Evolutionary conservation across 1,140 invertebrate species (phyloP).

Genomic region (Eubasilissa regina): DNA sequence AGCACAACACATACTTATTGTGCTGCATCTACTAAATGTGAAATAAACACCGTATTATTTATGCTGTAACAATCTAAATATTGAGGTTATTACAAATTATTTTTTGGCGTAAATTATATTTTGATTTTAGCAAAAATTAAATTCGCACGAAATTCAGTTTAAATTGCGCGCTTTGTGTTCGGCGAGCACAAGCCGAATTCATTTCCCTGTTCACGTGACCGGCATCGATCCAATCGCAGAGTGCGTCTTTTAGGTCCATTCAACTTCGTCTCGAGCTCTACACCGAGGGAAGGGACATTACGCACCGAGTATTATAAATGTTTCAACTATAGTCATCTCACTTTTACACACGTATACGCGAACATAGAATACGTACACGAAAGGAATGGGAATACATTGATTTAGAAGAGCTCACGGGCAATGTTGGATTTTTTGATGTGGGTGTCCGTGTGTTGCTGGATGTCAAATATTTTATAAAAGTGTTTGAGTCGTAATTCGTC

Average conservation of each 20-base stretch:
- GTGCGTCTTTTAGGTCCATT: slow-evolving; percentile 72
- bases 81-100: too few relatives aligned
- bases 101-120: too few relatives aligned
- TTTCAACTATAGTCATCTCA: slow-evolving; percentile 46
- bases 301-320: slow-evolving; percentile 64
- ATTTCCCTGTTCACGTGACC: slow-evolving; percentile 67
- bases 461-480: slow-evolving; percentile 68
- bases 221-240: slow-evolving; percentile 72
- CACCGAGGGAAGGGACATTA: slow-evolving; percentile 68
- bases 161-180: slow-evolving; percentile 41
- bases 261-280: slow-evolving; percentile 69
- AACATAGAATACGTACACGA: slow-evolving; percentile 63
- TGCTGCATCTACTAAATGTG: not conserved
- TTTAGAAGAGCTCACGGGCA: slow-evolving; percentile 72
- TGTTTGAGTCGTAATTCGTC: slow-evolving; percentile 42
- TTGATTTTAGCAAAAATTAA: too few relatives aligned
- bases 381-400: slow-evolving; percentile 70
- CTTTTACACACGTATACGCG: slow-evolving; percentile 39
- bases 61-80: not conserved
- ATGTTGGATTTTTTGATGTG: slow-evolving; percentile 73
- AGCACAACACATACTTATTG: not conserved
- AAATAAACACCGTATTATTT: not conserved
- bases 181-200: slow-evolving; percentile 32
- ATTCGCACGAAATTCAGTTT: not conserved
- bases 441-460: slow-evolving; percentile 70